phyloP scores from a whole-genome alignment of 2,797 vertebrate genomes.

The Hipposideros larvatus region DNA sequence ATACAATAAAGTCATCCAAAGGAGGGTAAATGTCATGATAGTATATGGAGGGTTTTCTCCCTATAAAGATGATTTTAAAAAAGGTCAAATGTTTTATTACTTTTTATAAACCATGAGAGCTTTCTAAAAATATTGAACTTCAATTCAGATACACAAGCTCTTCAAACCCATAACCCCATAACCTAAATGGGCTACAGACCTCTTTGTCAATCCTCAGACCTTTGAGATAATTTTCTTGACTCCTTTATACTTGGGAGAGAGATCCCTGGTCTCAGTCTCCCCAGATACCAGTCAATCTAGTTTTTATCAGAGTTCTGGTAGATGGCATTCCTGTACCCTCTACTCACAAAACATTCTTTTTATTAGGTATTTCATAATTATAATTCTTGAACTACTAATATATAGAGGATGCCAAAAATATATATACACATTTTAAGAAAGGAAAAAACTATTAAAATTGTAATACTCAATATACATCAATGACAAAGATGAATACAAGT shows the following conservation, averaged over 20 bases:
- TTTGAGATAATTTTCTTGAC: constrained; percentile 21
- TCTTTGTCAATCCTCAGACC: background rate
- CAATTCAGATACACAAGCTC: background rate
- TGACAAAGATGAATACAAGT: no score
- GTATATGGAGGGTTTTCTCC: background rate
- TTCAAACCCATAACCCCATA: background rate
- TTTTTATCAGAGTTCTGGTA: background rate
- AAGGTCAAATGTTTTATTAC: background rate
- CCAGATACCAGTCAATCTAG: background rate
- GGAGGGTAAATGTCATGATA: background rate
- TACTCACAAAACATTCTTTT: background rate
- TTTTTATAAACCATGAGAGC: constrained; percentile 26
- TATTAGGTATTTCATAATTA: constrained; percentile 21
- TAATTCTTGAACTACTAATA: constrained; percentile 3
- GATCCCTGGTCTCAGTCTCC: background rate
- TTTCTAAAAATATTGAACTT: constrained; percentile 55
- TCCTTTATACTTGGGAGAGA: background rate
- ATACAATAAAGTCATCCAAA: constrained; percentile 32
- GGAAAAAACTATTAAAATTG: no score
- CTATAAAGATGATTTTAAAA: background rate
- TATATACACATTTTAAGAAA: no score
- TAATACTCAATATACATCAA: no score
- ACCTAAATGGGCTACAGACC: background rate
- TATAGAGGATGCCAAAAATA: no score
- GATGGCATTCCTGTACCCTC: background rate